These are phyloP conservation scores for Leucania comma DNA, from an alignment of 2,888 invertebrate species.

Conservation along the genomic window DNA sequence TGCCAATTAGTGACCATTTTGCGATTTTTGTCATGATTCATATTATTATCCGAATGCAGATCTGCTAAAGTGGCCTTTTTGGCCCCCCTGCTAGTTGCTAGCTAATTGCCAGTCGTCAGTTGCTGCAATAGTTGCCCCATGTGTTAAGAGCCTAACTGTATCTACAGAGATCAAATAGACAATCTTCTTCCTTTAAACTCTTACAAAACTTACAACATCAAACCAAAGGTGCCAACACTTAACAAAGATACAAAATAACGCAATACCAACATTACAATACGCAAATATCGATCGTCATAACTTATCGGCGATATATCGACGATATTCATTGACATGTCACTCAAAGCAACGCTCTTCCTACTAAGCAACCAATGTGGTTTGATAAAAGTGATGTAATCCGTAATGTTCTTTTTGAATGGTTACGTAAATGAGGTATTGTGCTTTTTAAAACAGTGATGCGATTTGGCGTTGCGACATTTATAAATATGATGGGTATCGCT, in stretches of 20 bases:
- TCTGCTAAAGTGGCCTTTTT: too few species aligned
- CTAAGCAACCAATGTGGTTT: slow-evolving; percentile 42
- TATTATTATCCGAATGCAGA: too few species aligned
- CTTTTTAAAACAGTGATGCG: slow-evolving; percentile 26
- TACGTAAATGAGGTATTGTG: slow-evolving; percentile 37
- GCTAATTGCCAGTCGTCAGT: too few species aligned
- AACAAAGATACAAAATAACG: slow-evolving; percentile 7
- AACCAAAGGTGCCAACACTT: slow-evolving; percentile 11
- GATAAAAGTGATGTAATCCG: slow-evolving; percentile 3
- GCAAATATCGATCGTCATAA: slow-evolving; percentile 46
- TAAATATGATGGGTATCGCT: background rate
- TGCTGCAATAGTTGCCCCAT: too few species aligned
- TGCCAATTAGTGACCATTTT: too few species aligned
- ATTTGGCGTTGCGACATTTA: background rate
- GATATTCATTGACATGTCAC: slow-evolving; percentile 24
- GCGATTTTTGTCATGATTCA: too few species aligned
- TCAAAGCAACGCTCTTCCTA: slow-evolving; percentile 39
- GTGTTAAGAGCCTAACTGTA: too few species aligned
- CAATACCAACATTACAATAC: slow-evolving; percentile 43
- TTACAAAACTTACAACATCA: slow-evolving; percentile 14
- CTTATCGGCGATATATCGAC: slow-evolving; percentile 35
- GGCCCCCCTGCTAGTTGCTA: too few species aligned
- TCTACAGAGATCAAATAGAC: background rate
- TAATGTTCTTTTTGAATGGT: slow-evolving; percentile 19
- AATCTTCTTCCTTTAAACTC: background rate